Evolutionary conservation across 2,113 vertebrate genomes (phyloP).

Genomic region (Puma concolor): DNA sequence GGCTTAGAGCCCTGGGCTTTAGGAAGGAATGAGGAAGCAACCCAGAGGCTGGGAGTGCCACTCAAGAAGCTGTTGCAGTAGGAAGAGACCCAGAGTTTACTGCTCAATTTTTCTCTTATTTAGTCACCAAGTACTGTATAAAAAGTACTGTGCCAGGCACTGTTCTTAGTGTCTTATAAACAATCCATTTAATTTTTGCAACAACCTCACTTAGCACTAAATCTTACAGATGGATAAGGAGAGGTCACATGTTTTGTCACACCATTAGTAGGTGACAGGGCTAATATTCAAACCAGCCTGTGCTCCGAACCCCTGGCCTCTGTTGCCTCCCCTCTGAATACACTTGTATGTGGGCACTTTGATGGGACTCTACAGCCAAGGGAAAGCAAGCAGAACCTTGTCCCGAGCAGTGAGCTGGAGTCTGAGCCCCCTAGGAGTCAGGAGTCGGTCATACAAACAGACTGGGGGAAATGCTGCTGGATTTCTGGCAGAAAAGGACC

Average conservation of each 20-base stretch:
- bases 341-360: not conserved
- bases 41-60: not conserved
- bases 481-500: not conserved
- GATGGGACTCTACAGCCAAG: not conserved
- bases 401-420: not conserved
- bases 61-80: not conserved
- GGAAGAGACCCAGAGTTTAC: not conserved
- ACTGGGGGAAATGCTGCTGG: not conserved
- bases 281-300: not conserved
- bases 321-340: not conserved
- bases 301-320: not conserved
- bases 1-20: not conserved
- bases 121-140: not conserved
- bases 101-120: not conserved
- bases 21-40: not conserved
- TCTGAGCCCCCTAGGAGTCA: not conserved
- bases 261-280: not conserved
- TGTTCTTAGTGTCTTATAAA: not conserved
- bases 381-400: not conserved
- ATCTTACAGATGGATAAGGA: not conserved
- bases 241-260: not conserved
- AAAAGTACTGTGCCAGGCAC: not conserved
- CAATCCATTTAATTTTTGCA: not conserved
- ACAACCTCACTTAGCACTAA: not conserved
- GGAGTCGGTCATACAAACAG: not conserved